Base-by-base conservation (phyloP, 1,140 invertebrate genomes). In the Limonius californicus region DNA sequence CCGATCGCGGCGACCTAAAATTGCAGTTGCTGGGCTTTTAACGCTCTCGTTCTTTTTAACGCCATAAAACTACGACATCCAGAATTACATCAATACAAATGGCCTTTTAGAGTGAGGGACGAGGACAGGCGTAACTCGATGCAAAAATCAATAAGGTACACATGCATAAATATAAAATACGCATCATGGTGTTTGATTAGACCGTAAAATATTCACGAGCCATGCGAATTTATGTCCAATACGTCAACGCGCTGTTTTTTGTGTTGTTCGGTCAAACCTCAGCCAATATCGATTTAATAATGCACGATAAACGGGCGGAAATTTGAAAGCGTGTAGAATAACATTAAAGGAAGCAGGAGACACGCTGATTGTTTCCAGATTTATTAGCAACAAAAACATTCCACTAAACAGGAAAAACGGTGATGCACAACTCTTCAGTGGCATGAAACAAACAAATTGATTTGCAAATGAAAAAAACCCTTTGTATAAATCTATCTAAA, bases 91-190 rank as follows among this genome's bases (percentile, higher is more conserved):
- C 45, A 50, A 50, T 50, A 50, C 20, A 50, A 50, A 50, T 50
- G 45, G 45, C 45, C 45, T 50, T 50, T 50, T 19, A 50, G 45
- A 50, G 20, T 12, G 45, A 21, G 16, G 42, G 42, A 18, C 42
- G 42, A 50, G 14, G 20, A 21, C 45, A 21, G 20, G 45, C 3
- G 16, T 19, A 21, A 50, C 16, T 18, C 45, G 45, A 21, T 18
- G 45, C 16, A 14, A 50, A 50, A 50, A 50, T 50, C 45, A 50
- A 50, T 50, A 50, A 4, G 15, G 45, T 50, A 50, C 16, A 50
- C 45, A 50, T 50, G 45, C 45, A 50, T 50, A 50, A 50, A 50
- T 50, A 50, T 50, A 50, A 50, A 50, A 50, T 50, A 50, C 45
- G 45, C 45, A 50, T 50, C 45, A 50, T 50, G 45, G 45, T 50